Percentiles rank a stretch among this genome's conserved stretches.
phyloP scores from a whole-genome alignment of 2,113 vertebrate genomes.

The Girardinichthys multiradiatus region DNA sequence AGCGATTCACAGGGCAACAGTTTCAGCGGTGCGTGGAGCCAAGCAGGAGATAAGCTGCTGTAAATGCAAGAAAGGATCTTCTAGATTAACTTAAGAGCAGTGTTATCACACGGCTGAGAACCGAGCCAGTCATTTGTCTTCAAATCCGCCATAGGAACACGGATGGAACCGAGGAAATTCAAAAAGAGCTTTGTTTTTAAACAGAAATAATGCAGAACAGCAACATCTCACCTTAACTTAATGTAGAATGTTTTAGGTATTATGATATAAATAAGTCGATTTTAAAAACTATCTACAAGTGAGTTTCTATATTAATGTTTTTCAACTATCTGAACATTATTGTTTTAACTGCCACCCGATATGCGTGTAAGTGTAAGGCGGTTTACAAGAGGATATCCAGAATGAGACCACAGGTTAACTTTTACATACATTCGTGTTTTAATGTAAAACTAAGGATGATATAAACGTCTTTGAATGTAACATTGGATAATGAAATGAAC shows the following conservation, averaged over 20 bases:
- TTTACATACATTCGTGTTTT: too few relatives aligned
- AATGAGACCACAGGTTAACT: too few relatives aligned
- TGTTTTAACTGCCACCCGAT: too few relatives aligned
- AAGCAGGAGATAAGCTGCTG: slow-evolving; percentile 61
- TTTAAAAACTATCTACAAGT: too few relatives aligned
- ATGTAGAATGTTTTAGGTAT: not conserved
- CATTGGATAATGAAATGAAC: too few relatives aligned
- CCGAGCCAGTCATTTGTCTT: not conserved
- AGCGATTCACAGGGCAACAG: slow-evolving; percentile 63
- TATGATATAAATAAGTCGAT: too few relatives aligned
- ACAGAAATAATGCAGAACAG: not conserved
- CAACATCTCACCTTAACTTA: not conserved
- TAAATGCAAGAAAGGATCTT: slow-evolving; percentile 58
- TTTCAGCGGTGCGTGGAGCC: slow-evolving; percentile 40
- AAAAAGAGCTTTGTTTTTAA: not conserved
- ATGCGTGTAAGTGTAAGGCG: too few relatives aligned
- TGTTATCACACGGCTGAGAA: slow-evolving; percentile 9
- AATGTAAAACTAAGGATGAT: too few relatives aligned
- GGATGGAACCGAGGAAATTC: not conserved
- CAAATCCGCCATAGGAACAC: not conserved
- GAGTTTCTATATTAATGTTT: too few relatives aligned
- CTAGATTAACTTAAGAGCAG: slow-evolving; percentile 15
- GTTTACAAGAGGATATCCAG: too few relatives aligned
- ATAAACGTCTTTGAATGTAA: too few relatives aligned
- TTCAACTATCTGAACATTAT: too few relatives aligned